Base-by-base conservation (phyloP, 2,888 invertebrate species). In the Drosophila anceps region DNA sequence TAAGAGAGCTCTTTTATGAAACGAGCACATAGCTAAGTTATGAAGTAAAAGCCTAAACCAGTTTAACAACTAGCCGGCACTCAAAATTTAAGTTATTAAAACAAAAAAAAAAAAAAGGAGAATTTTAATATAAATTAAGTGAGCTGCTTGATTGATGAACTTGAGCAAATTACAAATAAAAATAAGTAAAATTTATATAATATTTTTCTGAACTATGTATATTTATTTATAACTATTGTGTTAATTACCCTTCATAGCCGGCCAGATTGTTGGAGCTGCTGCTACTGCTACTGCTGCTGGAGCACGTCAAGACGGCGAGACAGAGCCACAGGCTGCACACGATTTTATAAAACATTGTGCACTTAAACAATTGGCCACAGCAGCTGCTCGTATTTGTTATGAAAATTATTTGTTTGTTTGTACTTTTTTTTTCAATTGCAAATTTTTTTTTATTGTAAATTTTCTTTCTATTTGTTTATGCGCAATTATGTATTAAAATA, bases 211-310 rank as follows among this genome's bases (percentile, higher is more conserved):
- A 69, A 66, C 29, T 27, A 50, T 31, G 48, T 31, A 31, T 13
- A 46, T 27, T 59, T 46, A 59, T 39, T 77, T 65, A 51, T 55
- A 51, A 59, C 53, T 67, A 57, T 57, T 60, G 82, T 65, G 51
- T 55, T 77, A 76, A 69, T 91, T 89, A 91, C 91, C 91, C 92
- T 72, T 91, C 90, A 81, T 91, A 91, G 73, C 87, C 85, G 58
- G 84, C 88, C 73, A 91, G 82, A 75, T 92, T 91, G 73, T 80
- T 85, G 43, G 69, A 77, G 72, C 76, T 58, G 57, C 20, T 54
- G 27, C 73, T 57, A 13, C 43, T 33, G 24, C 53, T 44, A 68
- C 69, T 50, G 53, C 4, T 48, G 48, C 66, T 59, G 44, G 70
- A 64, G 72, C 67, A 66, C 64, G 79, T 68, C 69, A 86, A 65